Conservation (phyloP, 2,888 invertebrate species). For the Octonoba sinensis region DNA sequence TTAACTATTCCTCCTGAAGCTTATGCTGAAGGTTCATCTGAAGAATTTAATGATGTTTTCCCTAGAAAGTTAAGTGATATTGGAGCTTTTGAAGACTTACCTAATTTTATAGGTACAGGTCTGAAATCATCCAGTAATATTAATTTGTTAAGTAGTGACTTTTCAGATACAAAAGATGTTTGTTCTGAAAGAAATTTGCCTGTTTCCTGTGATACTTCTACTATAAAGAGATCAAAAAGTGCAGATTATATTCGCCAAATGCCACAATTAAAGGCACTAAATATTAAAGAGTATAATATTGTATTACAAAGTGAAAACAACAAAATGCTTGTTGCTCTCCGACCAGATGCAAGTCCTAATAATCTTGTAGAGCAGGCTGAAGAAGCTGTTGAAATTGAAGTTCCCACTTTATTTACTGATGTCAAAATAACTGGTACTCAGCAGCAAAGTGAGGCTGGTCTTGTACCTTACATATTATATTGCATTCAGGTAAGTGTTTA, state of each 20-base stretch:
- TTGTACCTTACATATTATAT: conserved; percentile 69
- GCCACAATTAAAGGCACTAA: conserved; percentile 48
- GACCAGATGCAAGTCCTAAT: conserved; percentile 31
- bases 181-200: conserved; percentile 2
- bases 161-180: background rate
- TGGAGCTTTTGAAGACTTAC: conserved; percentile 11
- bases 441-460: conserved; percentile 68
- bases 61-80: background rate
- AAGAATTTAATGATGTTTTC: background rate
- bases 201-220: conserved; percentile 25
- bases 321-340: conserved; percentile 41
- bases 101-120: conserved; percentile 30
- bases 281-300: conserved; percentile 51
- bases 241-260: conserved; percentile 57
- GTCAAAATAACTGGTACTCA: conserved; percentile 69
- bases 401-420: conserved; percentile 55
- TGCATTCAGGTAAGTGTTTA: conserved; percentile 68
- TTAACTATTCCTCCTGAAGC: background rate
- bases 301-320: conserved; percentile 43
- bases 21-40: background rate
- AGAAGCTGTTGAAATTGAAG: conserved; percentile 62
- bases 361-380: conserved; percentile 49
- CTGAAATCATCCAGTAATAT: conserved; percentile 50
- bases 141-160: conserved; percentile 38
- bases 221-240: conserved; percentile 57